Conservation (phyloP, 2,888 invertebrate species). For the Quadroppia sp. region DNA sequence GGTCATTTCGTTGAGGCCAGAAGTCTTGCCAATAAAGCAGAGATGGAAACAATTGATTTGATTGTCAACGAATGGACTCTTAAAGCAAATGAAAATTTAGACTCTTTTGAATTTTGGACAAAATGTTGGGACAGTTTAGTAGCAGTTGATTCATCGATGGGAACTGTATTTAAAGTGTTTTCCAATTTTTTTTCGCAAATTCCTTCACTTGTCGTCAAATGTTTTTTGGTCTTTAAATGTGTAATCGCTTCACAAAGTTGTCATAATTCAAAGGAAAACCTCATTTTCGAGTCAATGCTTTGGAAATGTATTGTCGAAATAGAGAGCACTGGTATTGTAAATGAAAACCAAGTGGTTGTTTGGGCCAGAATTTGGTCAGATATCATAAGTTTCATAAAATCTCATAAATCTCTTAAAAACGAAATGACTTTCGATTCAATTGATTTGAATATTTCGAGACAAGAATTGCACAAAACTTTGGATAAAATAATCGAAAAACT, state of each 20-base stretch:
- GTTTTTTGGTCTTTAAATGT: constrained; percentile 38
- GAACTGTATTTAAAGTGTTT: constrained; percentile 37
- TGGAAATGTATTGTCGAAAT: constrained; percentile 5
- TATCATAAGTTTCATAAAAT: constrained; percentile 14
- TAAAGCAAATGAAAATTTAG: constrained; percentile 12
- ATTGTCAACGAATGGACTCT: constrained; percentile 41
- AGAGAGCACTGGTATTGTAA: neutral
- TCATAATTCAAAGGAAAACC: neutral
- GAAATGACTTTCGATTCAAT: neutral
- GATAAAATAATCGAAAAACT: constrained; percentile 36
- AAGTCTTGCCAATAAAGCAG: constrained; percentile 32
- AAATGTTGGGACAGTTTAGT: constrained; percentile 35
- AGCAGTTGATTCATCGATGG: constrained; percentile 29
- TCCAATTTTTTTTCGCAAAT: constrained; percentile 35
- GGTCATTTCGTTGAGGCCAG: constrained; percentile 40
- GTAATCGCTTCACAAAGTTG: constrained; percentile 19
- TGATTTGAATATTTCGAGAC: neutral
- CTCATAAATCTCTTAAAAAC: neutral
- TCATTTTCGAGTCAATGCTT: constrained; percentile 33
- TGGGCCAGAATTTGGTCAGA: constrained; percentile 28
- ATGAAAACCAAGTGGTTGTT: neutral
- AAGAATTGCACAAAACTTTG: neutral
- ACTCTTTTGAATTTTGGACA: constrained; percentile 38
- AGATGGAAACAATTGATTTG: constrained; percentile 34
- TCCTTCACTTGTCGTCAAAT: constrained; percentile 21